phyloP scores from a whole-genome alignment of 1,140 invertebrate genomes.

The Tetraneura akinire region DNA sequence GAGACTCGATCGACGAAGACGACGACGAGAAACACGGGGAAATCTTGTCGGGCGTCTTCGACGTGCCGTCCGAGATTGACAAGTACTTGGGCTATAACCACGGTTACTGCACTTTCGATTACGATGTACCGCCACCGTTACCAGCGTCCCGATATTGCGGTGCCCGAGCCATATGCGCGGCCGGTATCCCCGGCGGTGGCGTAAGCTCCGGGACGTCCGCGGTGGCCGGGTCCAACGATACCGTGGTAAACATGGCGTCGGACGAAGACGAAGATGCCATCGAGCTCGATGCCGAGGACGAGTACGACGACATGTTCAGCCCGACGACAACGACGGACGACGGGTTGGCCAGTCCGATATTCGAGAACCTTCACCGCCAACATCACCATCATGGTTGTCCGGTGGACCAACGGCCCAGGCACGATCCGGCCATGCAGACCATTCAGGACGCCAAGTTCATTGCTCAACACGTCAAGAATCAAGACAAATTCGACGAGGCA shows the following conservation, averaged over 20 bases:
- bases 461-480: conserved; percentile 91
- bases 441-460: conserved; percentile 88
- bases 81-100: conserved; percentile 67
- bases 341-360: conserved; percentile 60
- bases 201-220: neutral
- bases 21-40: conserved; percentile 63
- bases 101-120: conserved; percentile 69
- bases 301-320: conserved; percentile 76
- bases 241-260: conserved; percentile 47
- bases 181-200: neutral
- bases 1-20: conserved; percentile 68
- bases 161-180: neutral
- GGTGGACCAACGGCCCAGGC: conserved; percentile 73
- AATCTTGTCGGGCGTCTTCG: conserved; percentile 69
- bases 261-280: conserved; percentile 62
- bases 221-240: conserved; percentile 56
- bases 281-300: conserved; percentile 55
- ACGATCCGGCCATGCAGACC: conserved; percentile 82
- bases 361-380: conserved; percentile 60
- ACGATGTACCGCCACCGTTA: conserved; percentile 68
- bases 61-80: conserved; percentile 70
- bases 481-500: conserved; percentile 90
- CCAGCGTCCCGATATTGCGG: conserved; percentile 44
- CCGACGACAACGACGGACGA: conserved; percentile 57
- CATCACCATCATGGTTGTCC: conserved; percentile 60